Base-by-base conservation (phyloP, 2,888 invertebrate genomes). In the Lasius fuliginosus region DNA sequence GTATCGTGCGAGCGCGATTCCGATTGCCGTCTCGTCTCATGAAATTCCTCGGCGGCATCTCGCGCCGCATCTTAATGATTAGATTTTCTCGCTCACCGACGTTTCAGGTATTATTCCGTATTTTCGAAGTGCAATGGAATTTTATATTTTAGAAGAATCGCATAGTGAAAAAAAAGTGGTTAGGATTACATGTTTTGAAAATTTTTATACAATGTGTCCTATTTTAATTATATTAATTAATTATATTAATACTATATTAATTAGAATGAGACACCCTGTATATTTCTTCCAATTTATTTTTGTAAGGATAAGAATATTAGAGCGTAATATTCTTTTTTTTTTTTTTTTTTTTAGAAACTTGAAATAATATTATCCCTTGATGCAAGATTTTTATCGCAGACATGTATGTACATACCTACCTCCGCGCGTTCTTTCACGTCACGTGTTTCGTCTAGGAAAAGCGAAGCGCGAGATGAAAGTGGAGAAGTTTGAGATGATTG, bases 11-110 rank as follows among this genome's bases (percentile, higher is more conserved):
- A 75, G 76, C 84, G 83, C 86, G 84, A 85, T 91, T 53, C 87
- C 87, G 91, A 91, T 91, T 91, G 91, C 90, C 88, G 86, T 89
- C 84, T 87, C 89, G 88, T 89, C 87, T 85, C 83, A 86, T 88
- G 88, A 86, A 91, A 91, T 90, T 88, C 90, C 87, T 74, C 84
- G 82, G 12, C 85, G 76, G 79, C 60, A 56, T 64, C 85, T 77
- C 82, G 87, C 85, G 86, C 56, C 85, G 90, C 90, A 90, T 91
- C 87, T 79, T 84, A 90, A 91, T 91, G 83, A 69, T 82, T 46
- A 73, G 85, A 87, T 90, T 86, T 89, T 69, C 88, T 68, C 64
- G 65, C 73, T 71, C 65, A 58, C 65, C 79, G n/a, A 79, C 60
- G 36, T 71, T 79, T 79, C 60, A 71, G 11, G 12, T 33, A 71